Percentiles rank a stretch among this genome's conserved stretches.
Conservation (phyloP, 2,888 invertebrate species). For the Tryphoninae sp. region DNA sequence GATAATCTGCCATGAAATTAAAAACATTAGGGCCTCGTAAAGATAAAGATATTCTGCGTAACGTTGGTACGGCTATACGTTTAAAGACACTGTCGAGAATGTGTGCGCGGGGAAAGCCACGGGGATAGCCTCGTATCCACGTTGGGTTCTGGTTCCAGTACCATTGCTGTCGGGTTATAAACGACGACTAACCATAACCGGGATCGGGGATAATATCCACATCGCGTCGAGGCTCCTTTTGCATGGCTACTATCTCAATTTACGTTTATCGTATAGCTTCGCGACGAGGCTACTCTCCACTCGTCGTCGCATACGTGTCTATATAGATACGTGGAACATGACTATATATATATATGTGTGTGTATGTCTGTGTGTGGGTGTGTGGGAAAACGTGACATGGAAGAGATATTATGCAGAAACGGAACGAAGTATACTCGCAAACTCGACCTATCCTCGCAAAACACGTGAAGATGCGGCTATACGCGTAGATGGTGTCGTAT, state of each 20-base stretch:
- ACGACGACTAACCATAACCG: constrained; percentile 65
- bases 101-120: constrained; percentile 16
- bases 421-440: constrained; percentile 32
- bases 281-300: constrained; percentile 51
- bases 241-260: constrained; percentile 66
- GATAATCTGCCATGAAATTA: constrained; percentile 76
- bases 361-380: background rate
- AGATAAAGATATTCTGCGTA: constrained; percentile 73
- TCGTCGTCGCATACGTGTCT: constrained; percentile 46
- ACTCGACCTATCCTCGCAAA: constrained; percentile 35
- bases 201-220: constrained; percentile 67
- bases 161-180: constrained; percentile 65
- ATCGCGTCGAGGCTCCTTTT: constrained; percentile 64
- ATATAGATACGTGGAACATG: constrained; percentile 6
- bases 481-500: constrained; percentile 3
- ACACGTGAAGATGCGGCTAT: constrained; percentile 2
- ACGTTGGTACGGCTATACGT: constrained; percentile 46
- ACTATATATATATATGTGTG: constrained; percentile 1
- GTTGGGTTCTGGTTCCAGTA: constrained; percentile 48
- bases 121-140: constrained; percentile 28
- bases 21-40: constrained; percentile 77
- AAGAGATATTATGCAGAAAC: constrained; percentile 36
- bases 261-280: constrained; percentile 66
- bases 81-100: constrained; percentile 37
- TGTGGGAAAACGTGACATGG: constrained; percentile 8